Evolutionary conservation across 2,113 vertebrate genomes (phyloP).

Genomic region (Xiphorhynchus elegans): DNA sequence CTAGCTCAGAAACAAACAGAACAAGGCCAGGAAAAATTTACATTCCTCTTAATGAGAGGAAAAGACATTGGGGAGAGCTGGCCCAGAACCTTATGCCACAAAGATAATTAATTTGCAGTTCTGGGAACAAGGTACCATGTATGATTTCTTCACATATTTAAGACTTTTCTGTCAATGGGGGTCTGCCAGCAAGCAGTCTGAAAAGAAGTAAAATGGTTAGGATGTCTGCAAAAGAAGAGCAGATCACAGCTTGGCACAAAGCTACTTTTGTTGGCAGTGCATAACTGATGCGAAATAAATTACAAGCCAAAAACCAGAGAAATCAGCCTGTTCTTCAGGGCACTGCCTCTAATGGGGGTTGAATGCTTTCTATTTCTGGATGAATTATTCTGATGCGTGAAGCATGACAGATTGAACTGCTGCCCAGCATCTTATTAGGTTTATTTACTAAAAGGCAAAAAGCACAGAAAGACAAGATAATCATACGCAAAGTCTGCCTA

Average conservation of each 20-base stretch:
- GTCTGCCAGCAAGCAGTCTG: neutral
- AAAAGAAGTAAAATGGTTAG: neutral
- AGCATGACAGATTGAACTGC: constrained; percentile 58
- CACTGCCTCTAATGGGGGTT: constrained; percentile 21
- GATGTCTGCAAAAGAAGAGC: neutral
- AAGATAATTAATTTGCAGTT: neutral
- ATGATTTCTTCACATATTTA: neutral
- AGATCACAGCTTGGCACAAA: neutral
- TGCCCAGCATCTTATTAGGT: constrained; percentile 48
- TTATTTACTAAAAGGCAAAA: constrained; percentile 68
- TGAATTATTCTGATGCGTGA: constrained; percentile 43
- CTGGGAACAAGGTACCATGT: rapidly evolving
- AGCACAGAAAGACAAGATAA: neutral
- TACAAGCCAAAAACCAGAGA: neutral
- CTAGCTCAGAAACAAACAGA: neutral
- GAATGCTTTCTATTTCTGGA: constrained; percentile 13
- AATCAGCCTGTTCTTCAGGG: constrained; percentile 46
- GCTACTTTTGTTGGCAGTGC: constrained; percentile 12
- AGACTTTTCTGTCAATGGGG: neutral
- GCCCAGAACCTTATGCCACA: rapidly evolving
- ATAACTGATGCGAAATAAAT: constrained; percentile 54
- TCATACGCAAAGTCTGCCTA: neutral
- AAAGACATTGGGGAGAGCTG: neutral
- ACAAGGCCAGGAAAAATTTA: neutral
- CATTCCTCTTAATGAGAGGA: neutral